phyloP scores from a whole-genome alignment of 2,113 vertebrate species.

The Cairina moschata region DNA sequence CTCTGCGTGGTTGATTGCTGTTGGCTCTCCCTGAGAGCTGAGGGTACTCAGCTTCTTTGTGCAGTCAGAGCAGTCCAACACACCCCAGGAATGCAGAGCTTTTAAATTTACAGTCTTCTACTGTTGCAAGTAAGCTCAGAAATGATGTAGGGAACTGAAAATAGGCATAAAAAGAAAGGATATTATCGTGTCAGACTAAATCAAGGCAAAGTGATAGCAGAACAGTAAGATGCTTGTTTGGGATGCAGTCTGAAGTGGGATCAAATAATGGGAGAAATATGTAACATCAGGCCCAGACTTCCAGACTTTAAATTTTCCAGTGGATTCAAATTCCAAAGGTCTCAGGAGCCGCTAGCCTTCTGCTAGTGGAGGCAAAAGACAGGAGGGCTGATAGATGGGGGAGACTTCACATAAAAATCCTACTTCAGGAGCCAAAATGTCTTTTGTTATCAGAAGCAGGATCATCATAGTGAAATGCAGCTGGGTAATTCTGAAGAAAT shows the following conservation, averaged over 20 bases:
- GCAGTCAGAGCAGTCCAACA: not conserved
- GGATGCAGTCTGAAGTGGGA: not conserved
- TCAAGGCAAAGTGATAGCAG: not conserved
- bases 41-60: not conserved
- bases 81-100: not conserved
- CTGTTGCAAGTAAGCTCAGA: not conserved
- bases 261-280: not conserved
- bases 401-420: not conserved
- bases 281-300: not conserved
- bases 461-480: not conserved
- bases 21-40: not conserved
- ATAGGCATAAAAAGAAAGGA: not conserved
- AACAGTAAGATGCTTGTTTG: not conserved
- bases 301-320: not conserved
- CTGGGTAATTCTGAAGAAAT: not conserved
- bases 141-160: slow-evolving; percentile 9
- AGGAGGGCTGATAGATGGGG: not conserved
- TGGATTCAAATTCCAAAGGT: not conserved
- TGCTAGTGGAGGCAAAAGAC: not conserved
- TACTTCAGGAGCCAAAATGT: not conserved
- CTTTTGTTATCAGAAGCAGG: not conserved
- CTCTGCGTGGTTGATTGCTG: slow-evolving; percentile 36
- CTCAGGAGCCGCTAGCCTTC: not conserved
- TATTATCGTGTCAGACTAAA: not conserved
- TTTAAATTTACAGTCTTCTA: slow-evolving; percentile 11